Conservation (phyloP, 2,797 vertebrate genomes). For the Xiphophorus birchmanni region DNA sequence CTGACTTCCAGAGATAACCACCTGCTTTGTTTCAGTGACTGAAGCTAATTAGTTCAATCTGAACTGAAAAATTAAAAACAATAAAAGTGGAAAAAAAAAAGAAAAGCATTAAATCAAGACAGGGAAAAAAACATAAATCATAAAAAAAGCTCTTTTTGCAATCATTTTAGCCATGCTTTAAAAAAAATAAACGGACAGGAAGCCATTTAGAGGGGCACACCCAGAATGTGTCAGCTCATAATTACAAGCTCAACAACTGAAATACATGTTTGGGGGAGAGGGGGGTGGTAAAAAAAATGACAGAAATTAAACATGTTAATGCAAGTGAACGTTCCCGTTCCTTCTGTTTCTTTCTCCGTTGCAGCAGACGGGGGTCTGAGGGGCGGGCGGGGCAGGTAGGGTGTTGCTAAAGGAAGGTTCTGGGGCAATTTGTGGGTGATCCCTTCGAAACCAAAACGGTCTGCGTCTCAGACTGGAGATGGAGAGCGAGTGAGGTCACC, state of each 20-base stretch:
- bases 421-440: conserved; percentile 15
- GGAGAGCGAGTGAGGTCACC: conserved; percentile 60
- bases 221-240: conserved; percentile 86
- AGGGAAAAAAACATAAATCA: conserved; percentile 64
- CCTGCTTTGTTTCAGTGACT: conserved; percentile 48
- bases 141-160: conserved; percentile 79
- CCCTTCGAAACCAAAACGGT: conserved; percentile 60
- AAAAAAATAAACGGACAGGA: conserved; percentile 62
- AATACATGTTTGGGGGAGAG: conserved; percentile 61
- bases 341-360: conserved; percentile 80
- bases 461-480: conserved; percentile 52
- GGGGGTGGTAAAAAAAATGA: conserved; percentile 60
- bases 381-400: conserved; percentile 32
- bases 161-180: conserved; percentile 83
- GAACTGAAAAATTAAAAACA: conserved; percentile 60
- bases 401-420: background rate
- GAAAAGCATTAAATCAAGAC: conserved; percentile 46
- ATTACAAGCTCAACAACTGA: conserved; percentile 75
- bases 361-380: conserved; percentile 47
- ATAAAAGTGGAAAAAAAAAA: conserved; percentile 49
- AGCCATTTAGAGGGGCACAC: conserved; percentile 80
- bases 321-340: conserved; percentile 78
- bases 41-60: conserved; percentile 70
- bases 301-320: conserved; percentile 81
- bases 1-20: conserved; percentile 56